phyloP scores from a whole-genome alignment of 2,113 vertebrate species.

The Hippocampus guttulatus region DNA sequence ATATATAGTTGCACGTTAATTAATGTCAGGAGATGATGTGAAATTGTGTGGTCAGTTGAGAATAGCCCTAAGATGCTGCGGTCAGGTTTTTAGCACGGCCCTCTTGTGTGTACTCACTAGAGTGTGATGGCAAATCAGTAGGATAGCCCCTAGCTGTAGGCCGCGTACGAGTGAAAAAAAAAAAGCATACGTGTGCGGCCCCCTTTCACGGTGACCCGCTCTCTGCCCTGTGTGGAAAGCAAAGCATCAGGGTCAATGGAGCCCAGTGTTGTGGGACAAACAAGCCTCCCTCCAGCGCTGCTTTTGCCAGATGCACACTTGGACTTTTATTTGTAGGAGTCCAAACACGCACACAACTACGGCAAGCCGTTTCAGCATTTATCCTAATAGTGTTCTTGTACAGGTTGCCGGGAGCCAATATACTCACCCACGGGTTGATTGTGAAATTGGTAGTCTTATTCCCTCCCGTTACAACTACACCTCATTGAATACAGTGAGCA shows the following conservation, averaged over 20 bases:
- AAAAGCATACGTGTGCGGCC: slow-evolving; percentile 40
- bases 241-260: slow-evolving; percentile 14
- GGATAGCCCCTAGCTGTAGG: slow-evolving; percentile 57
- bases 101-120: slow-evolving; percentile 19
- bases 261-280: slow-evolving; percentile 26
- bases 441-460: too few species aligned
- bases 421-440: too few species aligned
- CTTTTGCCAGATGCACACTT: background rate
- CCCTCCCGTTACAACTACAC: too few species aligned
- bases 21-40: background rate
- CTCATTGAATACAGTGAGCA: too few species aligned
- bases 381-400: too few species aligned
- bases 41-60: background rate
- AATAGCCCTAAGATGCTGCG: background rate
- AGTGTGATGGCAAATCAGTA: slow-evolving; percentile 35
- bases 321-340: background rate
- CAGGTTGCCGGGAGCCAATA: too few species aligned
- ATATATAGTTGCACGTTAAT: background rate
- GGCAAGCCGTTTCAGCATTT: background rate
- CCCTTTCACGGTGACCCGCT: slow-evolving; percentile 47
- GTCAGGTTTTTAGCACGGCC: background rate
- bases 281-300: slow-evolving; percentile 10
- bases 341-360: background rate
- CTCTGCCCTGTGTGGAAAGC: slow-evolving; percentile 20
- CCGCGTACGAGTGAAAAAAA: slow-evolving; percentile 22